Base-by-base conservation (phyloP, 2,797 vertebrate species). In the Argentina silus region DNA sequence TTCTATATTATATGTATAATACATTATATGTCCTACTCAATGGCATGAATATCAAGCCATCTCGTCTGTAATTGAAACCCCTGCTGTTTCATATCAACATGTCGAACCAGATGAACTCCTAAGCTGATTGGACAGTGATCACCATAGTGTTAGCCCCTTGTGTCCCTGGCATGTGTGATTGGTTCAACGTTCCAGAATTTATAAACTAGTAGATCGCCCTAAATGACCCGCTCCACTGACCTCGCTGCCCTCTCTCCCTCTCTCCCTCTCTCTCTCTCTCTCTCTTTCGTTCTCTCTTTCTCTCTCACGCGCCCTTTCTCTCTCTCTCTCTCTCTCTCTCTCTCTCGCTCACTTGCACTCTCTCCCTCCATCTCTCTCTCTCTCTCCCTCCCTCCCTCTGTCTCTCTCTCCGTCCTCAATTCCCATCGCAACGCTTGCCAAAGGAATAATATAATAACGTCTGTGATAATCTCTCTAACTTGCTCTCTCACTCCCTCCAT, bases 381-480 rank as follows among this genome's bases (percentile, higher is more conserved):
- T 17, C 21, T 17, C 45, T 3, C 63, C 27, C 6, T n/a, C 48
- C 19, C 56, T 65, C 21, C 21, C 57, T 70, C 19, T 15, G 15
- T 62, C 59, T 8, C 67, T 27, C 69, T 69, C 10, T 15, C 73
- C 86, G 85, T 63, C 87, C 89, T 83, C 78, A 81, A 86, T 88
- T 86, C 84, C 56, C 48, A 67, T 69, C 69, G 70, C 65, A 65
- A 56, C 53, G 8, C 73, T 80, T 81, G 55, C 72, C 73, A 73
- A 76, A 76, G 80, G 82, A 81, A 79, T 83, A 89, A 88, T 84
- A 85, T 84, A 85, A 85, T 77, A 83, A 86, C 83, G 89, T 91
- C 92, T 76, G 83, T 88, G 88, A 85, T 87, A 78, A 91, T 90
- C 85, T 81, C 70, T 56, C 14, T 56, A 48, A 56, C 14, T 47